Percentiles rank a stretch among this genome's conserved stretches.
phyloP scores from a whole-genome alignment of 30 jellyfish, hydroid and myxozoan species.

The Hydractinia echinata region DNA sequence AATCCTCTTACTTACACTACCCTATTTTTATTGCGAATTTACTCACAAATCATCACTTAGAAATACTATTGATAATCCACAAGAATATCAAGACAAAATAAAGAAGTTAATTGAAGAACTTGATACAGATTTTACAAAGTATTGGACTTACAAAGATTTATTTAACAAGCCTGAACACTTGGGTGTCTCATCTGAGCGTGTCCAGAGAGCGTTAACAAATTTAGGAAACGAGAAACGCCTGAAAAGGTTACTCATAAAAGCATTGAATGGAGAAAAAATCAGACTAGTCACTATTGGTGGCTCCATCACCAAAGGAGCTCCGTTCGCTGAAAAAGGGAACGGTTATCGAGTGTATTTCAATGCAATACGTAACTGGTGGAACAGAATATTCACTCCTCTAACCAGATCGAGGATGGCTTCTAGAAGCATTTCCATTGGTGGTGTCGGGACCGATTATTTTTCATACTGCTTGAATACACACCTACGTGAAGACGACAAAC shows the following conservation, averaged over 20 bases:
- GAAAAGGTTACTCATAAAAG: slow-evolving; percentile 52
- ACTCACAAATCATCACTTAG: neutral
- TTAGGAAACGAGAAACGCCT: slow-evolving; percentile 74
- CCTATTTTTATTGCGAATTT: no score
- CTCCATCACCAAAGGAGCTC: slow-evolving; percentile 97
- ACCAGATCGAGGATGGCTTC: slow-evolving; percentile 65
- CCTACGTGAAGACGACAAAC: slow-evolving; percentile 51
- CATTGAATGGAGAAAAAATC: slow-evolving; percentile 56
- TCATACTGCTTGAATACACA: slow-evolving; percentile 87
- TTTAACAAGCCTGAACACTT: slow-evolving; percentile 47
- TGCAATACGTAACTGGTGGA: slow-evolving; percentile 94
- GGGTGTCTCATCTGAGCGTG: slow-evolving; percentile 69
- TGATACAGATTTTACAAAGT: slow-evolving; percentile 69
- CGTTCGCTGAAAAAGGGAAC: slow-evolving; percentile 79
- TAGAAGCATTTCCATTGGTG: slow-evolving; percentile 78
- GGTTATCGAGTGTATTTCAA: slow-evolving; percentile 75
- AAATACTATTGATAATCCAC: slow-evolving; percentile 18
- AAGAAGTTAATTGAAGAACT: slow-evolving; percentile 41
- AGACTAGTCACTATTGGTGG: slow-evolving; percentile 83
- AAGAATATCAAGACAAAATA: slow-evolving; percentile 28
- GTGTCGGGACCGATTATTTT: slow-evolving; percentile 93
- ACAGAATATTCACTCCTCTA: slow-evolving; percentile 48
- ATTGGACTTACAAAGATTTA: slow-evolving; percentile 78
- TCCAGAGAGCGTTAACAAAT: slow-evolving; percentile 73
- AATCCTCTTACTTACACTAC: no score